Evolutionary conservation across 2,888 invertebrate species (phyloP).

Genomic region (Meta bourneti): DNA sequence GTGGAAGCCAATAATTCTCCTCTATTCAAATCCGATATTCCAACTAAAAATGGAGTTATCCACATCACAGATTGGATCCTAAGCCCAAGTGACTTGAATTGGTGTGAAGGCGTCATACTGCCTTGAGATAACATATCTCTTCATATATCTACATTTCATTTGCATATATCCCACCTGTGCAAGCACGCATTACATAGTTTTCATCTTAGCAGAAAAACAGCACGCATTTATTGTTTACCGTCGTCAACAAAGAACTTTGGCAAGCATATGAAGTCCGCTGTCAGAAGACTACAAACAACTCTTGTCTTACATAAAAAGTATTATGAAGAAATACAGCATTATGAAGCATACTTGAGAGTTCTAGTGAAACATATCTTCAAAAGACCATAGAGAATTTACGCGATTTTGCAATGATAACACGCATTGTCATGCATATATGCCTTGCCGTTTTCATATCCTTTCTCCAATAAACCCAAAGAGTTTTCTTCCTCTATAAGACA

Average conservation of each 20-base stretch:
- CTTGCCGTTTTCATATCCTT: no score
- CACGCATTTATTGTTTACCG: neutral
- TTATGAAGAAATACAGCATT: no score
- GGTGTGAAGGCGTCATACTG: conserved; percentile 78
- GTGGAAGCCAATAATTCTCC: conserved; percentile 80
- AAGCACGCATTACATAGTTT: neutral
- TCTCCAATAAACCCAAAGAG: no score
- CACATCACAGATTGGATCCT: conserved; percentile 79
- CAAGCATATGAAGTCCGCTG: no score
- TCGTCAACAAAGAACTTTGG: neutral
- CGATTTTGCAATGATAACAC: no score
- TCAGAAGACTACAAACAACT: no score
- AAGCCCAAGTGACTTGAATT: conserved; percentile 77
- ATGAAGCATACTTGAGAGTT: no score
- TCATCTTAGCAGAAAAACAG: conserved; percentile 22
- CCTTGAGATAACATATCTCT: conserved; percentile 56
- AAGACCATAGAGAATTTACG: no score
- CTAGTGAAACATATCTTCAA: no score
- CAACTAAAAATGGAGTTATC: conserved; percentile 81
- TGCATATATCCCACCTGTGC: conserved; percentile 24
- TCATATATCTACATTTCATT: neutral
- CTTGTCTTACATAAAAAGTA: no score
- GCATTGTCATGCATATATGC: no score
- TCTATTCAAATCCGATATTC: conserved; percentile 79
- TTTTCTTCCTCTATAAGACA: no score